A percentile compares a stretch with the other conserved stretches of the same genome.
These are phyloP conservation scores for Seira sanloemensis DNA, from an alignment of 2,888 invertebrate species.

Conservation along the genomic window DNA sequence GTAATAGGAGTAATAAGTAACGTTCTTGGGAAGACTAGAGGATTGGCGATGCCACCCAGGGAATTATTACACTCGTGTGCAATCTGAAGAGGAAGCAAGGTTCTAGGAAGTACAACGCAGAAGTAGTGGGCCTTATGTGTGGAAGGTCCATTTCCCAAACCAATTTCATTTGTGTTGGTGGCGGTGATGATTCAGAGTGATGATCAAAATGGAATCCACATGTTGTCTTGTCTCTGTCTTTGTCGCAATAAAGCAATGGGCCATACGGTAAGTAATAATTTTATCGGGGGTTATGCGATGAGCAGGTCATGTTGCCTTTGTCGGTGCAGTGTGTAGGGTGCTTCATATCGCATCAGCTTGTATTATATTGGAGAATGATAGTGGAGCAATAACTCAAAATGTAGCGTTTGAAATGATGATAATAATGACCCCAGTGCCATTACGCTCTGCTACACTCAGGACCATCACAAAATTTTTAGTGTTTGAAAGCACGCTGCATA, in stretches of 20 bases:
- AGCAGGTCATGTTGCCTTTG: neutral
- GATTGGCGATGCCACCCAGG: slow-evolving; percentile 39
- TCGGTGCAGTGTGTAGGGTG: neutral
- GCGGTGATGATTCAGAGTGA: slow-evolving; percentile 36
- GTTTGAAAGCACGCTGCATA: neutral
- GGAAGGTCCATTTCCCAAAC: slow-evolving; percentile 10
- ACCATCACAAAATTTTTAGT: slow-evolving; percentile 2
- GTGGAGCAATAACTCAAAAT: slow-evolving; percentile 3
- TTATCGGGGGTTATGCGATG: neutral
- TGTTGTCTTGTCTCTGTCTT: neutral
- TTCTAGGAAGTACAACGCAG: neutral
- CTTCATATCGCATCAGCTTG: slow-evolving; percentile 11
- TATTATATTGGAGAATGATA: neutral
- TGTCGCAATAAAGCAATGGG: slow-evolving; percentile 1
- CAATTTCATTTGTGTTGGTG: neutral
- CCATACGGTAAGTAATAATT: slow-evolving; percentile 14
- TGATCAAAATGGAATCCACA: slow-evolving; percentile 25
- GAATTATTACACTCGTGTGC: slow-evolving; percentile 24
- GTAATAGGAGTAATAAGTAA: slow-evolving; percentile 45
- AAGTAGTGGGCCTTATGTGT: slow-evolving; percentile 2
- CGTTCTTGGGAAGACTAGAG: slow-evolving; percentile 20
- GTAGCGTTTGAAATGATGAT: neutral
- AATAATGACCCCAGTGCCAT: neutral
- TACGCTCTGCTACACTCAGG: neutral
- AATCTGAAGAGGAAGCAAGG: slow-evolving; percentile 28